A percentile compares a stretch with the other conserved stretches of the same genome.
Evolutionary conservation across 2,888 invertebrate species (phyloP).

Genomic region (Phyllotreta cruciferae): DNA sequence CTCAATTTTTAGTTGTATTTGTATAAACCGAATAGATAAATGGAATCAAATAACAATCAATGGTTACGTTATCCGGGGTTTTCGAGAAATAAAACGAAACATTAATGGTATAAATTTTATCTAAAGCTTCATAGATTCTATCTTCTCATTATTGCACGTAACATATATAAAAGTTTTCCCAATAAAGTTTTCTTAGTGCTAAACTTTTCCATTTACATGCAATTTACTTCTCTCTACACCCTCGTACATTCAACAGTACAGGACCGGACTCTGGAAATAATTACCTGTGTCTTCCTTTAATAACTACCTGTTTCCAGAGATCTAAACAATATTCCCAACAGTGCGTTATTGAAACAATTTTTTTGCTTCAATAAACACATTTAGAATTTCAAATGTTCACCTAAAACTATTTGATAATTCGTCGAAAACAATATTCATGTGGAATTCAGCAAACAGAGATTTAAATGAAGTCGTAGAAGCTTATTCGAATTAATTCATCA

Average conservation of each 20-base stretch:
- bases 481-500: conserved; percentile 16
- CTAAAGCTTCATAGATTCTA: conserved; percentile 23
- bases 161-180: conserved; percentile 26
- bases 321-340: too few species aligned
- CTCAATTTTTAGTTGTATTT: too few species aligned
- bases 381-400: too few species aligned
- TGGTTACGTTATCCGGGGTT: conserved; percentile 6
- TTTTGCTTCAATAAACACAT: too few species aligned
- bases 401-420: not conserved
- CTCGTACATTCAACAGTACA: conserved; percentile 17
- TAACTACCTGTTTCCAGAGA: too few species aligned
- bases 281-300: too few species aligned
- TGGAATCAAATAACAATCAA: conserved; percentile 13
- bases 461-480: conserved; percentile 11
- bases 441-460: conserved; percentile 1
- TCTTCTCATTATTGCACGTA: conserved; percentile 26
- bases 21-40: too few species aligned
- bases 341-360: too few species aligned
- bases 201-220: conserved; percentile 33
- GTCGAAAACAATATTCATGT: conserved; percentile 11
- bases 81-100: conserved; percentile 21
- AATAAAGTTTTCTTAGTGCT: conserved; percentile 33
- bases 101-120: conserved; percentile 22
- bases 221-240: conserved; percentile 21
- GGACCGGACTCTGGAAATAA: not conserved